Base-by-base conservation (phyloP, 2,113 vertebrate species). In the Hippocampus guttulatus region DNA sequence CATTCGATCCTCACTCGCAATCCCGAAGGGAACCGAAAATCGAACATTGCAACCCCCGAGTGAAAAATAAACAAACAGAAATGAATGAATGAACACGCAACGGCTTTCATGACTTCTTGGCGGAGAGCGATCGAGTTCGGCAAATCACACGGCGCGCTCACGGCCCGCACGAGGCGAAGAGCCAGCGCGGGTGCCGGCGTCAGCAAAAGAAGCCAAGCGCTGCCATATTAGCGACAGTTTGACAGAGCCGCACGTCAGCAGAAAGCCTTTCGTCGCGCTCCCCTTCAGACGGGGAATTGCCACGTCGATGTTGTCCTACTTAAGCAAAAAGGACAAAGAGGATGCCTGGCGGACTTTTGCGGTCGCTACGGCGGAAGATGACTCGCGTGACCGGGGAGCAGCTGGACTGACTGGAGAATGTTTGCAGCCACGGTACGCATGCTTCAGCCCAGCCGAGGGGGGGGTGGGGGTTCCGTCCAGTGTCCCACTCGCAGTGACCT, bases 351-450 rank as follows among this genome's bases (percentile, higher is more conserved):
- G 52, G 52, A n/a, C 8, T 8, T 47, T 54, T 4, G 21, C 52
- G 4, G 3, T 11, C 49, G 16, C 12, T 47, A 47, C 45, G 18
- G 15, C 6, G 43, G 25, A 54, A 51, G 70, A 65, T 45, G n/a
- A 30, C 21, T 61, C 25, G 55, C n/a, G 55, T 55, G 43, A 47
- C 67, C 63, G 73, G 74, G 80, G 71, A 85, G 77, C 83, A 81
- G 84, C 83, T 55, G 52, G 52, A 23, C 21, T 23, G 52, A 23
- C 52, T 11, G 21, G 20, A 55, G 52, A n/a, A 23, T 55, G n/a
- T 55, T 55, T 55, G 52, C 21, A 10, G 4, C 49, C 18, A 18
- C 18, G 49, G 8, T 55, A 23, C 52, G 3, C 52, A 23, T 23
- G 21, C 9, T 55, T 55, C 52, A 3, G 21, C 9, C 52, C 52